These are phyloP conservation scores for Lates japonicus DNA, from an alignment of 2,797 vertebrate genomes.

Conservation along the genomic window DNA sequence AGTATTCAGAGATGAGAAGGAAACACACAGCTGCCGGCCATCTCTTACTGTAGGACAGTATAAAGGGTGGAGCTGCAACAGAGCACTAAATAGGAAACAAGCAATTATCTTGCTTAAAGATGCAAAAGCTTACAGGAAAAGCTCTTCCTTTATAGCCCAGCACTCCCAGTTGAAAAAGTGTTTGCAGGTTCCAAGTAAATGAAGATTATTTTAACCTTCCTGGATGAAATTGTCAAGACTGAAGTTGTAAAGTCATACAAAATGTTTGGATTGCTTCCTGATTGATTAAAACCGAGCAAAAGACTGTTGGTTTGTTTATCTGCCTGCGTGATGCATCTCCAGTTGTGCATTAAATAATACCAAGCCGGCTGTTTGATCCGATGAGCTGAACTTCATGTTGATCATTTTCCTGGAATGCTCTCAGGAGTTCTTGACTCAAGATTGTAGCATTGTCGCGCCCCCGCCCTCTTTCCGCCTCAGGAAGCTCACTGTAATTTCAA, in stretches of 20 bases:
- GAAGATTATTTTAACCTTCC: neutral
- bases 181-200: neutral
- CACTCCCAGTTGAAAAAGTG: neutral
- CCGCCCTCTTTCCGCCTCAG: constrained; percentile 36
- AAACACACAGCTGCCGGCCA: constrained; percentile 9
- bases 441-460: constrained; percentile 26
- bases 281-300: neutral
- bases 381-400: neutral
- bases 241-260: neutral
- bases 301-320: neutral
- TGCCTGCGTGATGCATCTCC: neutral
- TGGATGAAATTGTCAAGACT: neutral
- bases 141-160: constrained; percentile 5
- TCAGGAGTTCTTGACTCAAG: constrained; percentile 3
- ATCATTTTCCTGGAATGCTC: neutral
- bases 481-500: constrained; percentile 55
- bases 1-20: constrained; percentile 6
- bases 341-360: neutral
- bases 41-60: constrained; percentile 17
- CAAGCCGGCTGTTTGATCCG: neutral
- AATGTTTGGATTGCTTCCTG: neutral
- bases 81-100: constrained; percentile 54
- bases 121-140: constrained; percentile 13
- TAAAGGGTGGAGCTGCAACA: constrained; percentile 40
- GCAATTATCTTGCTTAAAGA: constrained; percentile 52